Conservation (phyloP, 2,888 invertebrate genomes). For the Chesias legatella region DNA sequence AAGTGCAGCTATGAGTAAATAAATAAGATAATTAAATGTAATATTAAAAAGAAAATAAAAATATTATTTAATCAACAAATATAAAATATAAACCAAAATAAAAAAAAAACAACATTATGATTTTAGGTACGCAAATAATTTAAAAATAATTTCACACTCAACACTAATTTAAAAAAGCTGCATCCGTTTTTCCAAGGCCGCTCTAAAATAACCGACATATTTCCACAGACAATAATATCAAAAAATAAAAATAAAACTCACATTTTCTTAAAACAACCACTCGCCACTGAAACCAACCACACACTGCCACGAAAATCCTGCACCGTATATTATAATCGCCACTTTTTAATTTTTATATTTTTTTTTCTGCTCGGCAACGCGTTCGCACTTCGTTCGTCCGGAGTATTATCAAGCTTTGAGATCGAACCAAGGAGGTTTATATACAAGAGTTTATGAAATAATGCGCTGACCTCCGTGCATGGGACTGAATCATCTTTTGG, state of each 20-base stretch:
- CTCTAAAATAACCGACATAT: too few species aligned
- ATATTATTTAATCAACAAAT: too few species aligned
- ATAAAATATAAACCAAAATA: too few species aligned
- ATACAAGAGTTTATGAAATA: conserved; percentile 13
- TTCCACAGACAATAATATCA: conserved; percentile 1
- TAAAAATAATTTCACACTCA: too few species aligned
- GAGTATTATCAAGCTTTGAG: conserved; percentile 5
- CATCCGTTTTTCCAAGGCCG: too few species aligned
- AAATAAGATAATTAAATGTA: too few species aligned
- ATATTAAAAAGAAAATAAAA: too few species aligned
- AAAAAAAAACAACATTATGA: too few species aligned
- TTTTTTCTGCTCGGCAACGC: conserved; percentile 5
- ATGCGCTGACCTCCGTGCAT: conserved; percentile 2
- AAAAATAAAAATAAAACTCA: conserved; percentile 22
- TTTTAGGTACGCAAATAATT: too few species aligned
- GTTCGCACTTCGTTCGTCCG: background rate
- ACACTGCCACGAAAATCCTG: conserved; percentile 20
- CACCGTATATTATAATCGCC: conserved; percentile 24
- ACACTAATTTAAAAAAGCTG: background rate
- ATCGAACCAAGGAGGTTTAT: conserved; percentile 1
- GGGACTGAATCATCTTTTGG: conserved; percentile 4
- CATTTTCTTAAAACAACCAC: conserved; percentile 25
- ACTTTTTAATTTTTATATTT: conserved; percentile 3
- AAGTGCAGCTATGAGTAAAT: too few species aligned
- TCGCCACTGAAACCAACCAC: conserved; percentile 21